Conservation (phyloP, 2,797 vertebrate species). For the Luscinia luscinia region DNA sequence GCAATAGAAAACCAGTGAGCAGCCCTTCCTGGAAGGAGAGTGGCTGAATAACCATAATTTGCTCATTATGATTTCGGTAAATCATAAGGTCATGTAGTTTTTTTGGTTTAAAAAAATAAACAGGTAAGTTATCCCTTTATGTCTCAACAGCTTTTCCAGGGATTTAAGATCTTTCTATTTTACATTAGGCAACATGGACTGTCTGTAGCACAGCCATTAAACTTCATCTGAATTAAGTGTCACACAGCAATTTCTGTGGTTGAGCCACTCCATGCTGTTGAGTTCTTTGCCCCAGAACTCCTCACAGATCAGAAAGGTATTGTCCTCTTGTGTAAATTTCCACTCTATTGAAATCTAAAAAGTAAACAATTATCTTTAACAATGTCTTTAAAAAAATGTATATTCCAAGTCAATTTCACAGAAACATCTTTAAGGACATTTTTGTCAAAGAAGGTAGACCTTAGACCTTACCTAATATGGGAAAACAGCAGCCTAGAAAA, state of each 20-base stretch:
- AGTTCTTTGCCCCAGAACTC: not conserved
- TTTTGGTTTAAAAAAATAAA: not conserved
- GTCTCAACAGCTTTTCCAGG: not conserved
- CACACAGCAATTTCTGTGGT: not conserved
- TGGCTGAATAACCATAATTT: not conserved
- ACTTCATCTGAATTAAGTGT: not conserved
- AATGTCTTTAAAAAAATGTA: not conserved
- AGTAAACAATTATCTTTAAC: too few species aligned
- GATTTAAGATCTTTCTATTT: not conserved
- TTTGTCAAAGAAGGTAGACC: not conserved
- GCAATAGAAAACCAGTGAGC: not conserved
- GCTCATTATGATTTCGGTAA: not conserved
- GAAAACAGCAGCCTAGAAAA: not conserved
- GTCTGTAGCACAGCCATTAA: not conserved
- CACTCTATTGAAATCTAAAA: not conserved
- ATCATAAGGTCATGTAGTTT: not conserved
- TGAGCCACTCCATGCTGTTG: not conserved
- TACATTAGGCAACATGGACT: not conserved
- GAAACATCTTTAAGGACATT: not conserved
- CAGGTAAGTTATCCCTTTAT: not conserved
- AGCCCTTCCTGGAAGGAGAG: not conserved
- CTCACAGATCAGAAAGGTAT: not conserved
- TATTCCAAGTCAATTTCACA: not conserved
- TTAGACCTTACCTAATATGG: fast-evolving
- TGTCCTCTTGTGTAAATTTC: not conserved